Conservation (phyloP, 2,113 vertebrate genomes). For the Hyperopisus bebe region DNA sequence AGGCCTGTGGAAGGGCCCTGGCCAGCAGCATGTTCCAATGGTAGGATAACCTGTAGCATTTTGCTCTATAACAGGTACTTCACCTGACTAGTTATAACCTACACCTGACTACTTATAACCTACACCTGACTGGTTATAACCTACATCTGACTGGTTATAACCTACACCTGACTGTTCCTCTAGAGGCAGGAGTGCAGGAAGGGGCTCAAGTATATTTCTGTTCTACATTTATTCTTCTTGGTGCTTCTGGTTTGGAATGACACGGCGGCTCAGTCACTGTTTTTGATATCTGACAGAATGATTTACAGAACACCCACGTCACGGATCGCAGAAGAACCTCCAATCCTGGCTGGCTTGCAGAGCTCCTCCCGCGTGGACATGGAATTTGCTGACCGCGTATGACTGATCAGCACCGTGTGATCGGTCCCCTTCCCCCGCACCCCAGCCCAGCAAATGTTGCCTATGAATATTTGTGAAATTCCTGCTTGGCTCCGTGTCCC, state of each 20-base stretch:
- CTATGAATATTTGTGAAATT: conserved; percentile 18
- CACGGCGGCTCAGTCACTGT: neutral
- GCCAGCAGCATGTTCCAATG: neutral
- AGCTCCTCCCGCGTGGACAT: conserved; percentile 6
- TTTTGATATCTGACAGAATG: conserved; percentile 5
- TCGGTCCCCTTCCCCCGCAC: neutral
- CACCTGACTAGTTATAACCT: neutral
- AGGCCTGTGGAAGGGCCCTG: neutral
- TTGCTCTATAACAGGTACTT: neutral
- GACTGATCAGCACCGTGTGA: neutral
- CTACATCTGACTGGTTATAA: neutral
- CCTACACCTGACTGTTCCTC: neutral
- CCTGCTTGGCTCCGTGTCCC: neutral
- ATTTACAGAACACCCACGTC: neutral
- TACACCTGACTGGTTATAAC: neutral
- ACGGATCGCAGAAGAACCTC: conserved; percentile 5
- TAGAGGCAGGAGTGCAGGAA: neutral
- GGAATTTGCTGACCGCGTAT: neutral
- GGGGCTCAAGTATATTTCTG: neutral
- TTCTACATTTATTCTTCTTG: neutral
- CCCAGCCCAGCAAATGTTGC: neutral
- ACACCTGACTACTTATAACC: neutral
- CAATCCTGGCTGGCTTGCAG: conserved; percentile 11
- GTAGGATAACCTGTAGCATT: neutral
- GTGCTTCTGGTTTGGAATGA: neutral